Conservation (phyloP, 1,140 invertebrate genomes). For the Apocrypta bakeri region DNA sequence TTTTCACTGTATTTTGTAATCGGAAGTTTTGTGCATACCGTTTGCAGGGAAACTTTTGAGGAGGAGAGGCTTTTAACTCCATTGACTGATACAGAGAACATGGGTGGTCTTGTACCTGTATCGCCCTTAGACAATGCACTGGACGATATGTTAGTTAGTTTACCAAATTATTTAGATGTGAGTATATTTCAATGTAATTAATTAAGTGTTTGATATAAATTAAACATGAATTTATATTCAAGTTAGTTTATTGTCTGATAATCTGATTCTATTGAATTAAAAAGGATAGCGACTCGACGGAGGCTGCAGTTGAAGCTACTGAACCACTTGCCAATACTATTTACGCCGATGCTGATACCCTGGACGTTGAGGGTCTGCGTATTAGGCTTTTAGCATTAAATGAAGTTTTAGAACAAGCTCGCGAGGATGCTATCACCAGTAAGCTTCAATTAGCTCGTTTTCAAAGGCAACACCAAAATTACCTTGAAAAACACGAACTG, state of each 20-base stretch:
- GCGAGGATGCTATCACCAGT: constrained; percentile 67
- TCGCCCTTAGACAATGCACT: constrained; percentile 68
- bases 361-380: constrained; percentile 66
- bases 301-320: constrained; percentile 69
- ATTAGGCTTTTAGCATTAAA: constrained; percentile 64
- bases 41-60: constrained; percentile 63
- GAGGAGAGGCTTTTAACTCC: constrained; percentile 70
- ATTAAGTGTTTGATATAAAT: too few relatives aligned
- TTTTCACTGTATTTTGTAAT: neutral
- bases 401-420: constrained; percentile 69
- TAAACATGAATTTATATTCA: too few relatives aligned
- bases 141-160: constrained; percentile 66
- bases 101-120: constrained; percentile 69
- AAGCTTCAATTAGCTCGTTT: constrained; percentile 67
- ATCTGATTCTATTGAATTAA: neutral
- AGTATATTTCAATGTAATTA: too few relatives aligned
- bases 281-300: constrained; percentile 66
- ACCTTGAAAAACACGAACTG: constrained; percentile 70
- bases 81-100: constrained; percentile 66
- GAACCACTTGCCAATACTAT: constrained; percentile 61
- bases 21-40: neutral
- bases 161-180: constrained; percentile 68
- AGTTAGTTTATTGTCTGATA: too few relatives aligned
- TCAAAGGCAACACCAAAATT: constrained; percentile 72
- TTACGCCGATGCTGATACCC: constrained; percentile 58